These are phyloP conservation scores for Deroptyus accipitrinus DNA, from an alignment of 2,113 vertebrate species.

Conservation along the genomic window DNA sequence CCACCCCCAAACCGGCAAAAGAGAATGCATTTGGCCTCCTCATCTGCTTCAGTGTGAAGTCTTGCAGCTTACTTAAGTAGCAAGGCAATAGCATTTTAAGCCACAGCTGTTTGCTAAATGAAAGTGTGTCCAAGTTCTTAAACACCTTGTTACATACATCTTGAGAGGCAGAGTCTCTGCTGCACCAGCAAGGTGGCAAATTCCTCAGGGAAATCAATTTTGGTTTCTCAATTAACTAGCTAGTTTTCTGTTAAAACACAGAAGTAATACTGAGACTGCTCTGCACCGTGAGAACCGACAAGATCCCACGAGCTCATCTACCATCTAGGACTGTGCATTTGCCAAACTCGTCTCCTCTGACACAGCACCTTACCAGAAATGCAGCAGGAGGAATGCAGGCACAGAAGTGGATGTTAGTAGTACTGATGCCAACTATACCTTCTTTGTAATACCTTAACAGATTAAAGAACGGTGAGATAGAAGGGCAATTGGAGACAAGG, in stretches of 20 bases:
- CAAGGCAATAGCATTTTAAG: slow-evolving; percentile 20
- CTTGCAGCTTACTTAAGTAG: background rate
- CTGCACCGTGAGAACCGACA: background rate
- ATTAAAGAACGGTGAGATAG: background rate
- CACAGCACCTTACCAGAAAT: background rate
- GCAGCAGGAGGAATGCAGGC: background rate
- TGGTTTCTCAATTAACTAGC: slow-evolving; percentile 24
- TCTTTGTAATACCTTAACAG: background rate
- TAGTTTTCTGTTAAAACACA: slow-evolving; percentile 25
- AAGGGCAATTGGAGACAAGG: background rate
- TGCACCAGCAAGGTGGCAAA: slow-evolving; percentile 46
- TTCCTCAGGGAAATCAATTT: slow-evolving; percentile 36
- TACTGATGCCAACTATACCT: background rate
- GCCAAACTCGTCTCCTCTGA: background rate
- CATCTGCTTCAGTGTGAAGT: background rate
- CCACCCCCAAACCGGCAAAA: background rate
- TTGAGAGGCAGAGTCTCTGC: background rate
- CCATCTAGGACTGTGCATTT: background rate
- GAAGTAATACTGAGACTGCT: background rate
- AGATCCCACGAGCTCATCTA: background rate
- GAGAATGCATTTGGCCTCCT: background rate
- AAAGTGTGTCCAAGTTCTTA: slow-evolving; percentile 50
- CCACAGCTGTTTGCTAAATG: slow-evolving; percentile 42
- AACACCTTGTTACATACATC: background rate
- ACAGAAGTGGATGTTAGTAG: background rate